phyloP scores from a whole-genome alignment of 2,797 vertebrate species.

The Amblyopsis hoosieri region DNA sequence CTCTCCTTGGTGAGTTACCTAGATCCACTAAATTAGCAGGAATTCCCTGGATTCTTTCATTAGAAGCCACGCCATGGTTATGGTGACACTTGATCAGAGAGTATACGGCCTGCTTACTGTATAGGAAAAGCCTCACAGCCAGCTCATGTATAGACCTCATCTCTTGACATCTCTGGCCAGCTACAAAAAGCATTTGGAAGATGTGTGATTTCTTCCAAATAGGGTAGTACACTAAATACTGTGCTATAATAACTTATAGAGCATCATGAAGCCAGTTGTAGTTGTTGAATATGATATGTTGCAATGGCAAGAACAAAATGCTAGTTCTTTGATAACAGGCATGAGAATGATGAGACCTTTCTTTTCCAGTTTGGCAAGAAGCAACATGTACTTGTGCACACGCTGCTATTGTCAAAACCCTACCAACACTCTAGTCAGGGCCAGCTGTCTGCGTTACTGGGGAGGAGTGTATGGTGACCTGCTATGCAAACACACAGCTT shows the following conservation, averaged over 20 bases:
- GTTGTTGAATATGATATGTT: too few relatives aligned
- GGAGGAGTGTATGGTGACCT: constrained; percentile 40
- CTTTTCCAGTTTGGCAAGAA: constrained; percentile 1
- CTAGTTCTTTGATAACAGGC: not conserved
- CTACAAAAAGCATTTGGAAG: too few relatives aligned
- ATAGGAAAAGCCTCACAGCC: not conserved
- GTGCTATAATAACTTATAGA: too few relatives aligned
- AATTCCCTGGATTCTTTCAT: not conserved
- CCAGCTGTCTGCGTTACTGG: constrained; percentile 46
- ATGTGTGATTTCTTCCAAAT: too few relatives aligned
- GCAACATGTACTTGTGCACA: constrained; percentile 9
- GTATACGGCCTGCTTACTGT: not conserved
- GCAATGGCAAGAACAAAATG: too few relatives aligned
- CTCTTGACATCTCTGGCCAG: too few relatives aligned
- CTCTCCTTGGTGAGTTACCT: constrained; percentile 1
- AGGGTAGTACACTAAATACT: too few relatives aligned
- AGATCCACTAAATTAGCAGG: not conserved
- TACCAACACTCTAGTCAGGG: constrained; percentile 5
- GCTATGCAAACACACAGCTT: constrained; percentile 48
- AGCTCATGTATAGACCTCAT: too few relatives aligned
- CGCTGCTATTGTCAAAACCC: constrained; percentile 9
- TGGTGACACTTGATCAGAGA: not conserved
- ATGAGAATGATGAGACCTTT: too few relatives aligned
- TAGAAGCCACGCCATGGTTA: not conserved
- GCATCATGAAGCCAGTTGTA: too few relatives aligned